Conservation (phyloP, 2,888 invertebrate species). For the Germaria angustata region DNA sequence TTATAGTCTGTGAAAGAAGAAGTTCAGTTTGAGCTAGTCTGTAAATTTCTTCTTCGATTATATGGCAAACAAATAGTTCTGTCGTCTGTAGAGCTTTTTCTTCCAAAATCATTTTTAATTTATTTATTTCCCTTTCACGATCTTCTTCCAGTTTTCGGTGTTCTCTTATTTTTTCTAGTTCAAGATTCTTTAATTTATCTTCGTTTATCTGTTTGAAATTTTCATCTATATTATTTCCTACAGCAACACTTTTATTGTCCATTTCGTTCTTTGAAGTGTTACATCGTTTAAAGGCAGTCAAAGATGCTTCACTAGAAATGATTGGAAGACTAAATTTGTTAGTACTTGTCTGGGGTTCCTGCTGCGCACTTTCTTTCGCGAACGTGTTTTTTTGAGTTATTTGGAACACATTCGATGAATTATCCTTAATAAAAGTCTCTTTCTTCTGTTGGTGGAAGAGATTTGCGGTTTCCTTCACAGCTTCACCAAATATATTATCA, state of each 20-base stretch:
- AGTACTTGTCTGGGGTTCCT: slow-evolving; percentile 64
- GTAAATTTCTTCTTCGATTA: slow-evolving; percentile 46
- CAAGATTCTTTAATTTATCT: slow-evolving; percentile 53
- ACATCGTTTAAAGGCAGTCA: neutral
- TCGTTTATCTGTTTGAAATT: slow-evolving; percentile 68
- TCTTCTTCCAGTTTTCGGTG: slow-evolving; percentile 38
- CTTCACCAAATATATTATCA: slow-evolving; percentile 61
- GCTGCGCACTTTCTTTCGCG: slow-evolving; percentile 65
- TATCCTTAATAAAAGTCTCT: too few species aligned
- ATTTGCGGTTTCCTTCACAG: slow-evolving; percentile 58
- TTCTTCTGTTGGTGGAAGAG: slow-evolving; percentile 57
- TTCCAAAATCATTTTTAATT: slow-evolving; percentile 12
- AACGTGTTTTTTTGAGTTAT: neutral
- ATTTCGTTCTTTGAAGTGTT: neutral
- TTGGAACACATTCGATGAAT: too few species aligned
- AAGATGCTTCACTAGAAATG: neutral
- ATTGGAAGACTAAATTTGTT: neutral
- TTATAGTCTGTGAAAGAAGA: slow-evolving; percentile 19
- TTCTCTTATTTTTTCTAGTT: slow-evolving; percentile 52
- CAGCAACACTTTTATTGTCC: slow-evolving; percentile 66
- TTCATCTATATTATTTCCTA: slow-evolving; percentile 69
- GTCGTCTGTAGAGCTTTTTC: slow-evolving; percentile 38
- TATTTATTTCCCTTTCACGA: neutral
- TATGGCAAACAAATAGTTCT: neutral
- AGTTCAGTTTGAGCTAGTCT: slow-evolving; percentile 59